Conservation (phyloP, 2,797 vertebrate genomes). For the Eutrigla gurnardus region DNA sequence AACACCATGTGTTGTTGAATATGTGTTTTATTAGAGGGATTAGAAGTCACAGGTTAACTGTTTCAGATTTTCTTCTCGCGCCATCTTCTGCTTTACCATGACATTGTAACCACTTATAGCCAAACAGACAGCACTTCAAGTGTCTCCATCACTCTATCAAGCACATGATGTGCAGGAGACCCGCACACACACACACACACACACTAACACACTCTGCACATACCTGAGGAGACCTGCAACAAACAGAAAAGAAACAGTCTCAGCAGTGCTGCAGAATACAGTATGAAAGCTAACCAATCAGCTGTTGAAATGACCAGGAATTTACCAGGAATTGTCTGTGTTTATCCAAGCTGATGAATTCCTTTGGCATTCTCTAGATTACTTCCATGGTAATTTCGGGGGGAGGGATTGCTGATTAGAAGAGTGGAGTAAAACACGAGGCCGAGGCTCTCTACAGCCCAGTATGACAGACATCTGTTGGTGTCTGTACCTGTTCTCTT, state of each 20-base stretch:
- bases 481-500: slow-evolving; percentile 74
- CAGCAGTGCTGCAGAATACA: slow-evolving; percentile 26
- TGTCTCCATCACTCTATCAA: slow-evolving; percentile 8
- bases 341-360: slow-evolving; percentile 75
- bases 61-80: slow-evolving; percentile 64
- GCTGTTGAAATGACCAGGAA: slow-evolving; percentile 58
- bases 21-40: slow-evolving; percentile 61
- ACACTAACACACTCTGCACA: not conserved
- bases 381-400: slow-evolving; percentile 59
- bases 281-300: slow-evolving; percentile 46
- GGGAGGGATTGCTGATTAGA: slow-evolving; percentile 45
- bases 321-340: slow-evolving; percentile 55
- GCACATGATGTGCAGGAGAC: slow-evolving; percentile 8
- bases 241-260: not conserved
- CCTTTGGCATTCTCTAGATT: slow-evolving; percentile 63
- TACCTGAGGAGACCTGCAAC: not conserved
- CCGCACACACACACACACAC: slow-evolving; percentile 8
- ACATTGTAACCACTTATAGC: slow-evolving; percentile 8
- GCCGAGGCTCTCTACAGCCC: slow-evolving; percentile 6
- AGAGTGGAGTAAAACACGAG: slow-evolving; percentile 48
- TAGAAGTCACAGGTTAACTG: slow-evolving; percentile 66
- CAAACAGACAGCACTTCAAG: not conserved
- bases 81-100: slow-evolving; percentile 48
- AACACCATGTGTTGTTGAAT: slow-evolving; percentile 46
- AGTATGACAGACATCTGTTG: slow-evolving; percentile 45